A percentile compares a stretch with the other conserved stretches of the same genome.
phyloP scores from a whole-genome alignment of 1,140 invertebrate species.

The Rhopalosiphum maidis region DNA sequence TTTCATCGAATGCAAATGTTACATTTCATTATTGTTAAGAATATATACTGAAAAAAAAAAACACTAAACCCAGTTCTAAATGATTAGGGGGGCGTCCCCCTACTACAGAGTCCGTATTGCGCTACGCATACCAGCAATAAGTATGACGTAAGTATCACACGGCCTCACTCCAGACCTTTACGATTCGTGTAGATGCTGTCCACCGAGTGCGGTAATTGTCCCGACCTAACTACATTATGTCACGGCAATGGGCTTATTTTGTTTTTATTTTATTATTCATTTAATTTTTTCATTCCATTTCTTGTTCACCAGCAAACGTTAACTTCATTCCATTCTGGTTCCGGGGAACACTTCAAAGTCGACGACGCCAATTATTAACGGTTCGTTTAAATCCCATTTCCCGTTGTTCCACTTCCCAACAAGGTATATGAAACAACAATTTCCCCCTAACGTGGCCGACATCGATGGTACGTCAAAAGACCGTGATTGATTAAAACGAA shows the following conservation, averaged over 20 bases:
- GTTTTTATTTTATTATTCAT: neutral
- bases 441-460: neutral
- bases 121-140: neutral
- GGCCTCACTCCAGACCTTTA: neutral
- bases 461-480: constrained; percentile 18
- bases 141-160: no score
- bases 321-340: constrained; percentile 38
- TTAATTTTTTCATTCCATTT: neutral
- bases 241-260: neutral
- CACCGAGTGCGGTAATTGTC: neutral
- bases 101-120: neutral
- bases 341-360: constrained; percentile 15
- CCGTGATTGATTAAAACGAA: constrained; percentile 6
- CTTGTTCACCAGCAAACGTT: neutral
- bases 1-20: neutral
- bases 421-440: neutral
- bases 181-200: neutral
- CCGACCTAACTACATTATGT: neutral
- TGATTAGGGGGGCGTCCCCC: neutral
- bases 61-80: neutral
- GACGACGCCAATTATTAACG: constrained; percentile 11
- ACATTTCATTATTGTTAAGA: neutral
- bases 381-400: constrained; percentile 35
- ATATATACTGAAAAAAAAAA: neutral
- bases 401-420: neutral